A percentile compares a stretch with the other conserved stretches of the same genome.
These are phyloP conservation scores for Schizopygopsis malacanthus DNA, from an alignment of 2,797 vertebrate species.

Conservation along the genomic window DNA sequence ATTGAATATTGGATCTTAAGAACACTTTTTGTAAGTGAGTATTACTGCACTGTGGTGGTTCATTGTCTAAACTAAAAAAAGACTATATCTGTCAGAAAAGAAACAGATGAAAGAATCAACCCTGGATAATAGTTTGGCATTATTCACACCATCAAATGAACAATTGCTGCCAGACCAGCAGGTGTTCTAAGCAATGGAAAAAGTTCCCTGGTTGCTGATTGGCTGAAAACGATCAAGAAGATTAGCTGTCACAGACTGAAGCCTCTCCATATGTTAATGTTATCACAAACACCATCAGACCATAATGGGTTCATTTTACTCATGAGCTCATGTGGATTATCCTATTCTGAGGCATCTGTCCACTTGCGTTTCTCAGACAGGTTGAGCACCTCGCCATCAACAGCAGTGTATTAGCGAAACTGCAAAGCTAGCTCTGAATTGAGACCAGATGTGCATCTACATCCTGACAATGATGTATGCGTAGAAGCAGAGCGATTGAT, in stretches of 20 bases:
- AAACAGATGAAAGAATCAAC: no score
- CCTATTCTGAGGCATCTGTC: constrained; percentile 41
- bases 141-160: constrained; percentile 24
- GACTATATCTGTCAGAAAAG: background rate
- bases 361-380: constrained; percentile 17
- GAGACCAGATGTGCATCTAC: constrained; percentile 41
- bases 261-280: constrained; percentile 45
- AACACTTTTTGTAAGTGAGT: background rate
- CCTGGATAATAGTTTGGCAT: constrained; percentile 11
- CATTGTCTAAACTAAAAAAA: background rate
- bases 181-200: constrained; percentile 17
- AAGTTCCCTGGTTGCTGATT: constrained; percentile 41
- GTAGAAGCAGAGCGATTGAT: constrained; percentile 33
- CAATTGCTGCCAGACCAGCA: constrained; percentile 8
- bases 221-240: constrained; percentile 32
- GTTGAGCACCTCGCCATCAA: constrained; percentile 21
- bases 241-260: constrained; percentile 16
- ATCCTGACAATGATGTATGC: constrained; percentile 33
- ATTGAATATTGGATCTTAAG: background rate
- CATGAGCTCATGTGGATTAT: constrained; percentile 32
- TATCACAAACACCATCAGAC: constrained; percentile 18
- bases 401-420: constrained; percentile 15
- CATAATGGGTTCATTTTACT: constrained; percentile 43
- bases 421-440: constrained; percentile 23
- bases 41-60: background rate